phyloP scores from a whole-genome alignment of 2,113 vertebrate genomes.

The Oryzias melastigma region DNA sequence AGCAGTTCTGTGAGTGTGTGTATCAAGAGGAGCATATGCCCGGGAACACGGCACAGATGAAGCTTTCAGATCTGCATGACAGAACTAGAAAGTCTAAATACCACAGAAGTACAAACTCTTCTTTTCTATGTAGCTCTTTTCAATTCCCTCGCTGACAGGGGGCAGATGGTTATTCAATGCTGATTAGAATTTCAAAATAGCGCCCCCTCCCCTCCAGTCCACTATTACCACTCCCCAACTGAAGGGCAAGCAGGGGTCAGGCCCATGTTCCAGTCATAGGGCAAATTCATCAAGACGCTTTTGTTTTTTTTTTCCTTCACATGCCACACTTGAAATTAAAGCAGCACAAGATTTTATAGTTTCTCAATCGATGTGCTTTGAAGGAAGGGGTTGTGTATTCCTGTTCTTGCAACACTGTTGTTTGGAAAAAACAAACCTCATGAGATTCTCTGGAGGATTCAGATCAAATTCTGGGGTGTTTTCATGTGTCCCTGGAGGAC shows the following conservation, averaged over 20 bases:
- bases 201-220: constrained; percentile 36
- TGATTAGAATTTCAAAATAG: constrained; percentile 73
- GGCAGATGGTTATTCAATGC: constrained; percentile 61
- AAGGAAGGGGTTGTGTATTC: constrained; percentile 1
- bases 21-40: constrained; percentile 47
- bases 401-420: constrained; percentile 9
- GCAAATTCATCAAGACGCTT: constrained; percentile 27
- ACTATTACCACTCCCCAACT: constrained; percentile 11
- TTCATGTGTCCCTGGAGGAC: constrained; percentile 30
- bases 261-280: constrained; percentile 16
- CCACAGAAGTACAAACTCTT: constrained; percentile 35
- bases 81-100: constrained; percentile 50
- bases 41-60: constrained; percentile 39
- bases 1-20: constrained; percentile 35
- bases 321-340: constrained; percentile 11
- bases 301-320: constrained; percentile 18
- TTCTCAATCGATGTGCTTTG: background rate
- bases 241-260: constrained; percentile 61
- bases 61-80: constrained; percentile 32
- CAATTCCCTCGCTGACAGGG: constrained; percentile 35
- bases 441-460: background rate
- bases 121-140: constrained; percentile 11
- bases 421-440: constrained; percentile 2
- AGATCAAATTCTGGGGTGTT: constrained; percentile 10
- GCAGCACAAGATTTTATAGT: constrained; percentile 2